Evolutionary conservation across 2,797 vertebrate species (phyloP).

Genomic region (Diplodus sargus): DNA sequence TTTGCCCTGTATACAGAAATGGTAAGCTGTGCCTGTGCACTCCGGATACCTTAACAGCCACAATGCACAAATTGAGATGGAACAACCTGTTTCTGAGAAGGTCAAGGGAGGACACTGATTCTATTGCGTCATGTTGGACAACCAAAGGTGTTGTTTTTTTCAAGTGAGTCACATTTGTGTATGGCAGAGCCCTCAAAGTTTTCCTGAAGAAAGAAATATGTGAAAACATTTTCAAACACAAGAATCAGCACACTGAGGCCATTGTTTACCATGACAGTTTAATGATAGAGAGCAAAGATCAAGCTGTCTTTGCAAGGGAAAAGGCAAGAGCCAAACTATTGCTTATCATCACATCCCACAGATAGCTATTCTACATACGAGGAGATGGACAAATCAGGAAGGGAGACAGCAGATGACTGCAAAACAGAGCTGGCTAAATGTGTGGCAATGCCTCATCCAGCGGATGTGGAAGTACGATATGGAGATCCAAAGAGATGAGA

Average conservation of each 20-base stretch:
- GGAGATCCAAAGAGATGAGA: not conserved
- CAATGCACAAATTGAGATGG: not conserved
- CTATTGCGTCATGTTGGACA: not conserved
- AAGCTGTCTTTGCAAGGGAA: conserved; percentile 19
- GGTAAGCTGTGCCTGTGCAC: not conserved
- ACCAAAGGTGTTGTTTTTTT: not conserved
- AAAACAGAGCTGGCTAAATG: not conserved
- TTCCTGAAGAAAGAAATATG: not conserved
- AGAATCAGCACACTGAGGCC: conserved; percentile 19
- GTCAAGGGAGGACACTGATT: not conserved
- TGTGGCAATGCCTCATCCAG: not conserved
- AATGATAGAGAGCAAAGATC: conserved; percentile 19
- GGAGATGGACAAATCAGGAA: not conserved
- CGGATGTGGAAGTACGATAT: not conserved
- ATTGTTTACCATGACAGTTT: conserved; percentile 33
- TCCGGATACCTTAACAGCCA: not conserved
- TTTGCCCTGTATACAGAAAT: conserved; percentile 8
- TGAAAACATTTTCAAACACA: not conserved
- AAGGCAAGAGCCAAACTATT: conserved; percentile 15
- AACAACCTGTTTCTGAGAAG: not conserved
- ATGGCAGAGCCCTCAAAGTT: not conserved
- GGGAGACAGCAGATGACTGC: not conserved
- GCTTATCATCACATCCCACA: not conserved
- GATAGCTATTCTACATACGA: conserved; percentile 2
- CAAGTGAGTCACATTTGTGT: conserved; percentile 7